Conservation (phyloP, 2,797 vertebrate species). For the Amazona ochrocephala region DNA sequence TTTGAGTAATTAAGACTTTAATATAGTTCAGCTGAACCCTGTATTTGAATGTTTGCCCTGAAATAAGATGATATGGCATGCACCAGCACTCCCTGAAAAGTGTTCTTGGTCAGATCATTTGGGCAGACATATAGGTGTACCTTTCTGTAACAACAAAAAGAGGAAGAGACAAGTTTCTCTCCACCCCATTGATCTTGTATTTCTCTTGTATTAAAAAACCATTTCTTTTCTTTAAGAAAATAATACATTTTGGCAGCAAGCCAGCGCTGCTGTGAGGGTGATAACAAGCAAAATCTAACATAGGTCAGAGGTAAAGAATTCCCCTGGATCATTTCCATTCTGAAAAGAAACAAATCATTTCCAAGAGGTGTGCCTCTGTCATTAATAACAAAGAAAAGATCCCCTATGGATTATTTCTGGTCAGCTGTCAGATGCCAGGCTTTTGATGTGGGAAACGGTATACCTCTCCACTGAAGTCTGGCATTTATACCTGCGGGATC, state of each 20-base stretch:
- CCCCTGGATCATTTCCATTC: slow-evolving; percentile 49
- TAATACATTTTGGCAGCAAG: slow-evolving; percentile 11
- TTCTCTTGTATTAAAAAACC: background rate
- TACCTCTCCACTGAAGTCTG: slow-evolving; percentile 49
- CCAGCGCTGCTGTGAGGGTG: slow-evolving; percentile 2
- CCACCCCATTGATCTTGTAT: background rate
- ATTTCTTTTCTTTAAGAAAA: background rate
- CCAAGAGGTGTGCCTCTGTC: slow-evolving; percentile 49
- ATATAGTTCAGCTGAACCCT: background rate
- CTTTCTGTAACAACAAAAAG: background rate
- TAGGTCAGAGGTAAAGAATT: slow-evolving; percentile 50
- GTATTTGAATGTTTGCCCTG: background rate
- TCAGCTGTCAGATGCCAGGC: slow-evolving; percentile 64
- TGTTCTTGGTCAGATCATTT: background rate
- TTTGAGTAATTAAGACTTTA: background rate
- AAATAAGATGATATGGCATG: background rate
- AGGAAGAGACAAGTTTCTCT: background rate
- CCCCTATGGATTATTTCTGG: slow-evolving; percentile 65
- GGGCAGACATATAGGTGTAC: background rate
- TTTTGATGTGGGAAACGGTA: slow-evolving; percentile 69
- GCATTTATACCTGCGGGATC: slow-evolving; percentile 68
- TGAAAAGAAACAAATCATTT: slow-evolving; percentile 48
- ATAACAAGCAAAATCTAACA: slow-evolving; percentile 51
- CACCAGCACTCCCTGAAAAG: background rate
- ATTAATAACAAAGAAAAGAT: slow-evolving; percentile 53